Base-by-base conservation (phyloP, 2,113 vertebrate genomes). In the Eclectus roratus region DNA sequence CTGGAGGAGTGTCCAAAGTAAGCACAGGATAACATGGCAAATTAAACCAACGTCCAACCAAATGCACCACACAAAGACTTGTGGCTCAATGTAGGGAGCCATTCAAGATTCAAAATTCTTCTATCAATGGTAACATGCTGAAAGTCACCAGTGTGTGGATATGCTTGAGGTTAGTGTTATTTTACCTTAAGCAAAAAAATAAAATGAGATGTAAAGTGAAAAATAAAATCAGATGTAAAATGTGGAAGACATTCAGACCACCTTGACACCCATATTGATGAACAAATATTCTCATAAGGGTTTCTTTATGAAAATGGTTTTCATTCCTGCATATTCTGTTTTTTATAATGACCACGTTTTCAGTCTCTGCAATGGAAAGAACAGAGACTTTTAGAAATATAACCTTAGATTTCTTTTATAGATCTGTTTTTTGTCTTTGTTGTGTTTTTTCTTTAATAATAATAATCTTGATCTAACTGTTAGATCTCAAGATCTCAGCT, bases 11-110 rank as follows among this genome's bases (percentile, higher is more conserved):
- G 1, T 14, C 47, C 9, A 4, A 21, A 15, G 44, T 60, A 46
- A 73, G 39, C 14, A 1, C 7, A 0, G 15, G 28, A 6, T 46
- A 29, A 80, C 39, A 44, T 4, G 18, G 13, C 35, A 5, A 6
- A 0, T n/a, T 25, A 16, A 79, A 70, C 18, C 10, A 9, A 28
- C 0, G 4, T 52, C 41, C 13, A 9, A 9, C 13, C 24, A 5
- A 9, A 31, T 9, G 46, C 19, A 27, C 18, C 41, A 31, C n/a
- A 27, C 28, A 17, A 10, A 43, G 61, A 6, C 19, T 19, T 25
- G 56, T 25, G 52, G 41, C 52, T 17, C 14, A 3, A 0, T 4
- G 39, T 49, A 35, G 49, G 64, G 31, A 78, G 20, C 46, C 7
- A 1, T 24, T 76, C 41, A 37, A 27, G 28, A 25, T 39, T 19